Evolutionary conservation across 2,113 vertebrate genomes (phyloP).

Genomic region (Alexandromys fortis): DNA sequence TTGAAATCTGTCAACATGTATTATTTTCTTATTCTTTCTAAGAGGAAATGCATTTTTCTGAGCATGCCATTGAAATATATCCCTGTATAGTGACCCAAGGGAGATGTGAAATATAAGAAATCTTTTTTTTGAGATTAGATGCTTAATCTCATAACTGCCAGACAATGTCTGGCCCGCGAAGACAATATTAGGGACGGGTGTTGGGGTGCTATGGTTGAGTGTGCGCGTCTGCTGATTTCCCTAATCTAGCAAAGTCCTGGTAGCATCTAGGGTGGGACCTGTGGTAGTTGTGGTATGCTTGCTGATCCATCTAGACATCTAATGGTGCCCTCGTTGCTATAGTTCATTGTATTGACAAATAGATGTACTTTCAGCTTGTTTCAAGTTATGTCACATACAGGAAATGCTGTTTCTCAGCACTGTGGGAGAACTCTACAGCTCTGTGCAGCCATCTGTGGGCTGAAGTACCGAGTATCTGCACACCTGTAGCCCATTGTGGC

Average conservation of each 20-base stretch:
- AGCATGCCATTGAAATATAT: constrained; percentile 32
- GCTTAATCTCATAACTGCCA: not conserved
- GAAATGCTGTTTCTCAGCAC: not conserved
- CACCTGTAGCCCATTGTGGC: not conserved
- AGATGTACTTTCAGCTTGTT: constrained; percentile 7
- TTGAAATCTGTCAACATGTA: constrained; percentile 11
- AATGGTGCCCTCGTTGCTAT: not conserved
- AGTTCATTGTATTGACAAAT: not conserved
- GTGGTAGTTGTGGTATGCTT: not conserved
- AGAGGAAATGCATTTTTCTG: constrained; percentile 27
- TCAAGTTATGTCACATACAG: not conserved
- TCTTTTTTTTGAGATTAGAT: not conserved
- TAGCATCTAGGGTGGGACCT: not conserved
- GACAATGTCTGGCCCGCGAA: not conserved
- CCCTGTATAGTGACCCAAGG: constrained; percentile 6
- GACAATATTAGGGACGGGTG: not conserved
- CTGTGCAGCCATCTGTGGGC: not conserved
- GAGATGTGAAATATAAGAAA: constrained; percentile 47
- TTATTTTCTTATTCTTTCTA: constrained; percentile 60
- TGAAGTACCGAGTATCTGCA: not conserved
- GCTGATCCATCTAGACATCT: not conserved
- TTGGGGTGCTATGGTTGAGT: not conserved
- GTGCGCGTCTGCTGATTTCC: not conserved
- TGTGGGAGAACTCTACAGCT: not conserved
- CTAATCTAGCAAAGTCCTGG: not conserved